Base-by-base conservation (phyloP, 2,113 vertebrate species). In the Charadrius vociferus region DNA sequence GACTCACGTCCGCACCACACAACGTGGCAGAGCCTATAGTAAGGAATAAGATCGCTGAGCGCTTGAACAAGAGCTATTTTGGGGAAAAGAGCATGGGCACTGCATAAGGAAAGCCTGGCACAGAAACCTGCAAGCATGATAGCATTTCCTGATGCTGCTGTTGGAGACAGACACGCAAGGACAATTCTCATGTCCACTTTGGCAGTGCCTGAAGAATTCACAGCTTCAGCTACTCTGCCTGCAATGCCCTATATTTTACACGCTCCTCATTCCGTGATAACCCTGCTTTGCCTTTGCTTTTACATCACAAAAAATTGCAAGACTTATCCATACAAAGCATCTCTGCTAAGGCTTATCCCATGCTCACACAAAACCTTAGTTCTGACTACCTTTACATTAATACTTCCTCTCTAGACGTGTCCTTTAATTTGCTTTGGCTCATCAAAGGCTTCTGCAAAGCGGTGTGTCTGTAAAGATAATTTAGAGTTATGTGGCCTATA, bases 1-100 rank as follows among this genome's bases (percentile, higher is more conserved):
- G 37, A 29, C 29, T 32, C 39, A 7, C 34, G 14, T 45, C 26
- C 45, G 34, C 32, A 12, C 17, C 0, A 0, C 0, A 0, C n/a
- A 62, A 27, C 0, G 0, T 21, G 37, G 22, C 29, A 59, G 10
- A 66, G 24, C 19, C 47, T 15, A 2, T 12, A 30, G 4, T 3
- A 32, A 36, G 39, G 26, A 75, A 55, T 36, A 56, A 24, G 10
- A 34, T 12, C 47, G 9, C 22, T 12, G 49, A 61, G 8, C 23
- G 43, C 6, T 2, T 5, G 12, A 72, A 10, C 45, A 32, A 39
- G 22, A 45, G 29, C 7, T 66, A 0, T 8, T 62, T 2, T 2
- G 30, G 18, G 59, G 5, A 2, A 61, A 47, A 41, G 43, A n/a
- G 14, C 6, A 9, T 0, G 3, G 27, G 9, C 27, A 47, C 29